Percentiles rank a stretch among this genome's conserved stretches.
These are phyloP conservation scores for Laodelphax striatellus DNA, from an alignment of 1,140 invertebrate species.

Conservation along the genomic window DNA sequence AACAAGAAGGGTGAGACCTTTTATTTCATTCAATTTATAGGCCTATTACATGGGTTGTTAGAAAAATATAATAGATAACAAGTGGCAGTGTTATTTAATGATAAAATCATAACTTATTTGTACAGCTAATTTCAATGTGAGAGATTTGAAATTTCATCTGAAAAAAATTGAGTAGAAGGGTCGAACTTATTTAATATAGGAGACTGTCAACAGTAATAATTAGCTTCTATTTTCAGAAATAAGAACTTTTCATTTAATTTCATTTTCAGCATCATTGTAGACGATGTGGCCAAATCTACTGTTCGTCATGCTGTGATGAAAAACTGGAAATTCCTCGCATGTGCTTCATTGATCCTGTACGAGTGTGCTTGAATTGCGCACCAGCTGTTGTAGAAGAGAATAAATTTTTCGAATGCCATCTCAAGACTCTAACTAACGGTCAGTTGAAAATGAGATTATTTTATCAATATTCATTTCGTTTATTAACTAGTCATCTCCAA, in stretches of 20 bases:
- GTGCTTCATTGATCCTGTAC: conserved; percentile 44
- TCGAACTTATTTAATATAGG: too few species aligned
- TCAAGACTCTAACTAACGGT: conserved; percentile 38
- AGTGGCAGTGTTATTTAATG: too few species aligned
- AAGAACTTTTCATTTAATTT: conserved; percentile 1
- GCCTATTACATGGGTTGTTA: neutral
- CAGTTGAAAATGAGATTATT: conserved; percentile 1
- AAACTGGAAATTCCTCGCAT: conserved; percentile 36
- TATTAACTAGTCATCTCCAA: too few species aligned
- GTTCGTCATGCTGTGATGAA: conserved; percentile 34
- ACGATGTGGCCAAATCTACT: conserved; percentile 42
- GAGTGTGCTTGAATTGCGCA: conserved; percentile 34
- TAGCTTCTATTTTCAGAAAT: neutral
- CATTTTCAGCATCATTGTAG: conserved; percentile 40
- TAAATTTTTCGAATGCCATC: conserved; percentile 39
- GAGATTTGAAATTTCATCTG: too few species aligned
- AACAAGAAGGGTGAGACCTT: conserved; percentile 33
- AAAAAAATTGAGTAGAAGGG: too few species aligned
- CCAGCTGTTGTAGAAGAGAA: conserved; percentile 36
- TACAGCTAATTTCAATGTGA: too few species aligned
- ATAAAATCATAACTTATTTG: too few species aligned
- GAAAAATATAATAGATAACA: too few species aligned
- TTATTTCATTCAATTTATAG: neutral
- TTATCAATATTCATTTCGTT: neutral
- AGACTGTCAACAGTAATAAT: too few species aligned